A percentile compares a stretch with the other conserved stretches of the same genome.
phyloP scores from a whole-genome alignment of 2,888 invertebrate species.

The Limenitis arthemis region DNA sequence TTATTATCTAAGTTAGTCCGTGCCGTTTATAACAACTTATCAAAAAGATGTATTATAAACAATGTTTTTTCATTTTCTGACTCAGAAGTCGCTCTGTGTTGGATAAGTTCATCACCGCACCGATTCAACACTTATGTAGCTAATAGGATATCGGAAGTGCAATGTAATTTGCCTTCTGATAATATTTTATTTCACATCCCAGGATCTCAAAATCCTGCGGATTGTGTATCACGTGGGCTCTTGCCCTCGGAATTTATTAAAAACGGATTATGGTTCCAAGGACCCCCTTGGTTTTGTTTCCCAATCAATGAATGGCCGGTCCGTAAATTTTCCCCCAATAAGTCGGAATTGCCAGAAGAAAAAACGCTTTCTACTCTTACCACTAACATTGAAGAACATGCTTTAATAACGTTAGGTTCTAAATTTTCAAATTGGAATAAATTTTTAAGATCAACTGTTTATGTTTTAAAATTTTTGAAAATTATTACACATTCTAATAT shows the following conservation, averaged over 20 bases:
- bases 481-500: constrained; percentile 2
- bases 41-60: constrained; percentile 1
- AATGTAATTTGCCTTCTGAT: constrained; percentile 3
- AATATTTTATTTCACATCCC: constrained; percentile 6
- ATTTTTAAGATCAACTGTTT: constrained; percentile 4
- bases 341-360: neutral
- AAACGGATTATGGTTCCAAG: constrained; percentile 9
- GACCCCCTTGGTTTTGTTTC: constrained; percentile 3
- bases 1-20: constrained; percentile 5
- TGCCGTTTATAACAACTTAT: constrained; percentile 7
- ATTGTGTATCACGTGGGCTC: constrained; percentile 10
- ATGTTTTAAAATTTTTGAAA: constrained; percentile 12
- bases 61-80: constrained; percentile 13
- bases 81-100: constrained; percentile 16
- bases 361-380: neutral
- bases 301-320: constrained; percentile 4
- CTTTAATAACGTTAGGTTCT: neutral
- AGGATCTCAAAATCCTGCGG: constrained; percentile 14
- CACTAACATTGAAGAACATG: neutral
- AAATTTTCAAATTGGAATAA: constrained; percentile 11
- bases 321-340: neutral
- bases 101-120: constrained; percentile 12
- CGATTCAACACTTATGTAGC: constrained; percentile 16
- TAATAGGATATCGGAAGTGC: constrained; percentile 13
- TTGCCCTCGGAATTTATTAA: constrained; percentile 7